phyloP scores from a whole-genome alignment of 2,113 vertebrate species.

The Anoplopoma fimbria region DNA sequence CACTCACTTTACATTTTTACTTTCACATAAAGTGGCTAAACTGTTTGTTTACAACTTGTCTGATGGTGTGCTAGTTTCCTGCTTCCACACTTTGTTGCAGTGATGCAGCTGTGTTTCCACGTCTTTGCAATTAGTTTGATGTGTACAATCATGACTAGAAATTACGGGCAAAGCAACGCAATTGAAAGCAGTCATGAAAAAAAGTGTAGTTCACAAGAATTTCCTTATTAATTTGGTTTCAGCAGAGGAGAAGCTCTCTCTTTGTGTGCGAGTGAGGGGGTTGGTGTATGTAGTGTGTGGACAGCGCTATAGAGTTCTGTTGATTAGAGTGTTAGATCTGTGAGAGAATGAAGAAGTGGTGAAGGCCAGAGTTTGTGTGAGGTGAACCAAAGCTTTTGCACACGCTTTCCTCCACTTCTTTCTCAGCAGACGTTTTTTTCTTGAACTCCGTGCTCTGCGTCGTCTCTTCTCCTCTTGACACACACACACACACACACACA shows the following conservation, averaged over 20 bases:
- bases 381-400: conserved; percentile 55
- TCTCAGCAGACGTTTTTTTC: conserved; percentile 38
- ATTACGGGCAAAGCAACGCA: neutral
- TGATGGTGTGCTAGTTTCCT: neutral
- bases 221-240: neutral
- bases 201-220: neutral
- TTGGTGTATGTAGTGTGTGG: neutral
- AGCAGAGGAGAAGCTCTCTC: neutral
- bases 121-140: neutral
- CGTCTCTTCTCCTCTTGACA: conserved; percentile 31
- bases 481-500: conserved; percentile 32
- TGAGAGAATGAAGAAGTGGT: conserved; percentile 60
- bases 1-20: neutral
- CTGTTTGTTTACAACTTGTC: neutral
- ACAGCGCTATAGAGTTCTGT: neutral
- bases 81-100: neutral
- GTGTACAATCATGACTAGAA: neutral
- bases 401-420: conserved; percentile 29
- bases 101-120: neutral
- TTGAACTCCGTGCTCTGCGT: conserved; percentile 19
- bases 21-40: neutral
- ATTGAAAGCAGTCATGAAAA: neutral
- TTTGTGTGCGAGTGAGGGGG: neutral
- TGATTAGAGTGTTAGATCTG: conserved; percentile 17
- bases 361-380: conserved; percentile 59